Evolutionary conservation across 2,888 invertebrate species (phyloP).

Genomic region (Furcula furcula): DNA sequence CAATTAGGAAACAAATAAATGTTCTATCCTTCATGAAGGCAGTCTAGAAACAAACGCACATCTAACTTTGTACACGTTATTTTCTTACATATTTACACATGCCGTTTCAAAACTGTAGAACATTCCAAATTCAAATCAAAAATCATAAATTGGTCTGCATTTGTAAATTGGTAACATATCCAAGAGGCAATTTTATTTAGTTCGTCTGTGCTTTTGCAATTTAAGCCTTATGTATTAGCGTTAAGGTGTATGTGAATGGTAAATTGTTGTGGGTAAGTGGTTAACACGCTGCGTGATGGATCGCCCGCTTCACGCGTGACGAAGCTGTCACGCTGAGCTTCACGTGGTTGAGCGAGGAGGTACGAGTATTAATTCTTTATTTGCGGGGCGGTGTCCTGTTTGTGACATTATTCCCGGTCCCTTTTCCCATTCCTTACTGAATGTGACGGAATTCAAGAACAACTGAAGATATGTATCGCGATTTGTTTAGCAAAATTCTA

Average conservation of each 20-base stretch:
- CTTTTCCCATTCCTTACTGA: slow-evolving; percentile 4
- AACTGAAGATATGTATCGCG: too few species aligned
- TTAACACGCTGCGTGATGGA: slow-evolving; percentile 70
- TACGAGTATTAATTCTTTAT: slow-evolving; percentile 59
- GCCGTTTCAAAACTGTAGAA: neutral
- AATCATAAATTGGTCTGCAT: slow-evolving; percentile 16
- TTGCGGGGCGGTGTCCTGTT: slow-evolving; percentile 21
- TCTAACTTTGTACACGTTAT: neutral
- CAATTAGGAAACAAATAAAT: slow-evolving; percentile 6
- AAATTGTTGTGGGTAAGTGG: slow-evolving; percentile 33
- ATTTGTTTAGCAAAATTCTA: too few species aligned
- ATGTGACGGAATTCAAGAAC: too few species aligned
- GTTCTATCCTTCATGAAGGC: slow-evolving; percentile 3
- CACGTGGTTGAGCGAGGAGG: slow-evolving; percentile 54
- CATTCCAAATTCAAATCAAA: slow-evolving; percentile 2
- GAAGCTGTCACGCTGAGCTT: slow-evolving; percentile 62
- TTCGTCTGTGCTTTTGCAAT: slow-evolving; percentile 11
- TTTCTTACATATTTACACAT: neutral
- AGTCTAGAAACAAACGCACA: neutral
- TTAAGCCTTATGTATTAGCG: slow-evolving; percentile 7
- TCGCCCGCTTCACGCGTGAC: slow-evolving; percentile 68
- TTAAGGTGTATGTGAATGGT: slow-evolving; percentile 22
- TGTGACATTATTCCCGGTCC: slow-evolving; percentile 22
- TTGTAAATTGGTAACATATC: slow-evolving; percentile 41
- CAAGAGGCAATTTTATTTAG: slow-evolving; percentile 18